Conservation (phyloP, 2,113 vertebrate species). For the Heliornis fulica region DNA sequence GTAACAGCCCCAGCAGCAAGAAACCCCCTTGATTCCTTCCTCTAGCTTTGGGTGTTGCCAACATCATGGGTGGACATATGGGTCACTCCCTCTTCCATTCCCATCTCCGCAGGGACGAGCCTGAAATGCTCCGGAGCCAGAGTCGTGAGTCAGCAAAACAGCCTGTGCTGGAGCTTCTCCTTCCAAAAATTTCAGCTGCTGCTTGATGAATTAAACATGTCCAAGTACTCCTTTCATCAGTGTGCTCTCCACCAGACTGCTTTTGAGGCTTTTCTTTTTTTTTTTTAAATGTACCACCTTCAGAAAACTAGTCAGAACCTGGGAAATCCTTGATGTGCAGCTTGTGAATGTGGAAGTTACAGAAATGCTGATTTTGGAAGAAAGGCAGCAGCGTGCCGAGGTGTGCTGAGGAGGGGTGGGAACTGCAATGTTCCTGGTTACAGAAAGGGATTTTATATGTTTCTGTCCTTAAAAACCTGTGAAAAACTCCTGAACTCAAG, state of each 20-base stretch:
- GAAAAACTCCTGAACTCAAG: fast-evolving
- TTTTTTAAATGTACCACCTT: background rate
- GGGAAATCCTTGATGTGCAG: background rate
- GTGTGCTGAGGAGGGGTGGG: background rate
- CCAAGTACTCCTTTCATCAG: background rate
- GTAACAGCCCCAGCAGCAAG: background rate
- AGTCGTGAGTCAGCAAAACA: background rate
- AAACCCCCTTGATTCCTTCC: background rate
- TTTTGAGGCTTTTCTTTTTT: background rate
- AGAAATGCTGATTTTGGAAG: fast-evolving
- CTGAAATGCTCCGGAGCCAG: background rate
- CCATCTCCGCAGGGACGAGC: fast-evolving
- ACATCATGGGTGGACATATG: fast-evolving
- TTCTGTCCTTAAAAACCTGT: background rate
- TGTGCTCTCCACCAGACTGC: background rate
- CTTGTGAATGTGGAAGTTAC: background rate
- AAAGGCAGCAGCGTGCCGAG: background rate
- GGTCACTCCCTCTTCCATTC: fast-evolving
- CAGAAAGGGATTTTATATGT: background rate
- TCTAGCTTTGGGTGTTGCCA: fast-evolving
- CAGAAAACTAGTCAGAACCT: background rate
- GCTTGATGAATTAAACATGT: background rate
- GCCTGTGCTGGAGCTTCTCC: background rate
- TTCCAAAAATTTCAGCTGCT: background rate
- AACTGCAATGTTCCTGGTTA: too few relatives aligned